Percentiles rank a stretch among this genome's conserved stretches.
phyloP scores from a whole-genome alignment of 2,797 vertebrate genomes.

The Capromys pilorides region DNA sequence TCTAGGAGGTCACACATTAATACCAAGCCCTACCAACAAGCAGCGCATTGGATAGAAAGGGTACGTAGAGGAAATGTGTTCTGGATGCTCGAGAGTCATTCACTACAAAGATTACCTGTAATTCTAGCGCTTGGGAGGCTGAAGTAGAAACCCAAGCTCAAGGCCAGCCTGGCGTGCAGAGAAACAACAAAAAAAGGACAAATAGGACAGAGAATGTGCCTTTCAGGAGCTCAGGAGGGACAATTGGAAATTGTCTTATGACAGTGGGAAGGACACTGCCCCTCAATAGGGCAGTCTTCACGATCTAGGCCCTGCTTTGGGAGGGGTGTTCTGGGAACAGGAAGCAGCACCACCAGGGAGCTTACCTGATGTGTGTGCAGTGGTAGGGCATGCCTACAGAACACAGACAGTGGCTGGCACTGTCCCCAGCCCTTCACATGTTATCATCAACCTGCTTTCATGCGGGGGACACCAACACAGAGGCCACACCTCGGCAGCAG shows the following conservation, averaged over 20 bases:
- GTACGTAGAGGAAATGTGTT: not conserved
- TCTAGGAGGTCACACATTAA: accelerated
- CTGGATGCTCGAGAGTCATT: not conserved
- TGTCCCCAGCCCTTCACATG: no score
- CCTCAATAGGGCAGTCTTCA: not conserved
- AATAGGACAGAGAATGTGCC: not conserved
- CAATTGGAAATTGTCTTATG: not conserved
- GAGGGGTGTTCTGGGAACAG: not conserved
- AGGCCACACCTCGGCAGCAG: not conserved
- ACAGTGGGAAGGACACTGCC: not conserved
- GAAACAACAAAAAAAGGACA: not conserved
- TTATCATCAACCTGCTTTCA: no score
- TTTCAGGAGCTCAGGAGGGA: not conserved
- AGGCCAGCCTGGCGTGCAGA: not conserved
- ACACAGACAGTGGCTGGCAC: no score
- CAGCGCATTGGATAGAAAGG: not conserved
- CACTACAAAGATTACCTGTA: not conserved
- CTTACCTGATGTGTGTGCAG: not conserved
- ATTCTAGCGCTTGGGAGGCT: not conserved
- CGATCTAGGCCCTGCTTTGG: not conserved
- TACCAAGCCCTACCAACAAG: not conserved
- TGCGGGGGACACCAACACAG: not conserved
- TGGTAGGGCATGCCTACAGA: not conserved
- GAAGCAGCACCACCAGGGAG: not conserved
- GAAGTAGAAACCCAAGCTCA: not conserved